A percentile compares a stretch with the other conserved stretches of the same genome.
Conservation (phyloP, 1,140 invertebrate genomes). For the Cataglyphis hispanica region DNA sequence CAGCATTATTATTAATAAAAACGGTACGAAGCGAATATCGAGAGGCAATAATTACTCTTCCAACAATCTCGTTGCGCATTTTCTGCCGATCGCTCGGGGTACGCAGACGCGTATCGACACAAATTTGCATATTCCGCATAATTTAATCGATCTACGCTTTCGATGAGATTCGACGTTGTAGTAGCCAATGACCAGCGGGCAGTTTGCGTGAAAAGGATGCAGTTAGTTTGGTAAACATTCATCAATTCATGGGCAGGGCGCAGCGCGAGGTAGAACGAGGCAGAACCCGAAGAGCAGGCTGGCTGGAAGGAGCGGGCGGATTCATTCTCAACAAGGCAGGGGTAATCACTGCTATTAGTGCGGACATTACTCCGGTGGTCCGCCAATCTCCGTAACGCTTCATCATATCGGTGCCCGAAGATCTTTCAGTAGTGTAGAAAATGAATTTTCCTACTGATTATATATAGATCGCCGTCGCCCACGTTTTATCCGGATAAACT, state of each 20-base stretch:
- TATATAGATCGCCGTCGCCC: background rate
- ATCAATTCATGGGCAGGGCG: constrained; percentile 81
- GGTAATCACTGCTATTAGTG: constrained; percentile 86
- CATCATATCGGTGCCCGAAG: constrained; percentile 77
- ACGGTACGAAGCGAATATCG: background rate
- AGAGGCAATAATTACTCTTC: constrained; percentile 53
- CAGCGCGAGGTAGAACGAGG: constrained; percentile 59
- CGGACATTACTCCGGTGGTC: constrained; percentile 86
- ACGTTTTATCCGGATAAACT: constrained; percentile 1
- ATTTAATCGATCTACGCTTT: constrained; percentile 67
- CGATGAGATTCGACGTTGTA: constrained; percentile 63
- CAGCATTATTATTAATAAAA: constrained; percentile 48
- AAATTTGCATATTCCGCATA: constrained; percentile 59
- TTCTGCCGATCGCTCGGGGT: constrained; percentile 1
- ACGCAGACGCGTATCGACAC: background rate
- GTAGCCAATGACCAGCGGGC: constrained; percentile 65
- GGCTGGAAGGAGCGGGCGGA: constrained; percentile 79
- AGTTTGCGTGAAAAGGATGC: constrained; percentile 67
- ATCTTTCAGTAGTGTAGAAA: constrained; percentile 64
- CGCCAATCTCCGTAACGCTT: constrained; percentile 80
- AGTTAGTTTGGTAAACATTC: constrained; percentile 83
- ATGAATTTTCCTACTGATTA: constrained; percentile 52
- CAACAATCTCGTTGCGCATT: constrained; percentile 24
- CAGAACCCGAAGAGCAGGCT: constrained; percentile 70
- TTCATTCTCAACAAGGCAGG: constrained; percentile 83